Evolutionary conservation across 2,113 vertebrate genomes (phyloP).

Genomic region (Sylvia atricapilla): DNA sequence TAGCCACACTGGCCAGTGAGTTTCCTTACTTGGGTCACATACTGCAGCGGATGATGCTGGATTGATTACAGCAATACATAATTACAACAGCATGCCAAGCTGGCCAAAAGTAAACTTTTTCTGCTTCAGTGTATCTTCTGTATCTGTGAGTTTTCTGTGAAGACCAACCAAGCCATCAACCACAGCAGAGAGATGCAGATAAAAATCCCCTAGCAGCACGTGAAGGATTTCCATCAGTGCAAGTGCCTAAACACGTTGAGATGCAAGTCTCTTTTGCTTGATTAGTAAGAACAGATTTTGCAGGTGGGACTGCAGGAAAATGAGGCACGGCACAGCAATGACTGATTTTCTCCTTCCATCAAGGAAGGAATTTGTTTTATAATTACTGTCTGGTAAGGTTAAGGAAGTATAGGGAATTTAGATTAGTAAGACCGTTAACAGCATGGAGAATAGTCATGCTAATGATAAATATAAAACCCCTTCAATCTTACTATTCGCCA

Average conservation of each 20-base stretch:
- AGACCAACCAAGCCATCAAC: neutral
- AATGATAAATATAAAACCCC: neutral
- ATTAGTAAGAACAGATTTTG: neutral
- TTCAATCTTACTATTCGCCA: neutral
- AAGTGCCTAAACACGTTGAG: accelerated
- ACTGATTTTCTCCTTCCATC: neutral
- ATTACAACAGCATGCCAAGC: neutral
- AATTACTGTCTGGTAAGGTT: neutral
- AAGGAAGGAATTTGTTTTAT: neutral
- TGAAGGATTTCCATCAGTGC: neutral
- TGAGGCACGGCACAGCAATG: neutral
- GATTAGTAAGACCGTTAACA: neutral
- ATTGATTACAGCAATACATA: neutral
- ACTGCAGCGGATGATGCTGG: neutral
- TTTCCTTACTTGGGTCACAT: neutral
- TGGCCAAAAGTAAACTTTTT: neutral
- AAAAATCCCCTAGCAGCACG: neutral
- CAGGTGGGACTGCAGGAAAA: neutral
- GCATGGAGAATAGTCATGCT: neutral
- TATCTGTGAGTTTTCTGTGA: neutral
- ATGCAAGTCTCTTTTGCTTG: neutral
- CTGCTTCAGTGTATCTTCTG: neutral
- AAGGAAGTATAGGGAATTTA: neutral
- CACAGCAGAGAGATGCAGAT: neutral
- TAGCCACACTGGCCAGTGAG: neutral